phyloP scores from a whole-genome alignment of 2,888 invertebrate species.

The Nemotelus nigrinus region DNA sequence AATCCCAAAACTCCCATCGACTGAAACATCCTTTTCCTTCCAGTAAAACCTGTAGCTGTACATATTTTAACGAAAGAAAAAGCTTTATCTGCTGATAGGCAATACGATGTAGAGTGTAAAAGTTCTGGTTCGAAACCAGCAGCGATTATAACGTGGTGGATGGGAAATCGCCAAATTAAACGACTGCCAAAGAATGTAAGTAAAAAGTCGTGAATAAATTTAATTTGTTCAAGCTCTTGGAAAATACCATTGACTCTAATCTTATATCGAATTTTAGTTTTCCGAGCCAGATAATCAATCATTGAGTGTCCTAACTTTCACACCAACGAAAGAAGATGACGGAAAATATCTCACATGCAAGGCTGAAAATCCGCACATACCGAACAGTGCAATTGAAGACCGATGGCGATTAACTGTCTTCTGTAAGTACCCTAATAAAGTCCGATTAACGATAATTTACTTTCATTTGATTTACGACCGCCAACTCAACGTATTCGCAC shows the following conservation, averaged over 20 bases:
- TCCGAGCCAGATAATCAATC: constrained; percentile 84
- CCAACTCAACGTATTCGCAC: background rate
- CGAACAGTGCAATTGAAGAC: constrained; percentile 84
- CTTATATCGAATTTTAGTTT: constrained; percentile 69
- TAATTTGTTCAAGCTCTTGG: background rate
- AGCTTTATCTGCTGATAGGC: constrained; percentile 84
- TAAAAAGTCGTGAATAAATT: background rate
- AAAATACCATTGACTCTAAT: background rate
- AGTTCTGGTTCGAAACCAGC: constrained; percentile 87
- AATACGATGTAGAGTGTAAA: constrained; percentile 87
- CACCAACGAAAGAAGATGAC: constrained; percentile 86
- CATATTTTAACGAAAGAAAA: constrained; percentile 85
- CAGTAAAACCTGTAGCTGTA: constrained; percentile 88
- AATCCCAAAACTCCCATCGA: background rate
- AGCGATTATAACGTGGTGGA: constrained; percentile 91
- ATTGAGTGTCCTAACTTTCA: constrained; percentile 83
- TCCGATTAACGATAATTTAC: background rate
- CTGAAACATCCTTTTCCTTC: constrained; percentile 53
- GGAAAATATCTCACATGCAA: constrained; percentile 89
- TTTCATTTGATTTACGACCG: background rate
- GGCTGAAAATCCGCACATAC: constrained; percentile 86
- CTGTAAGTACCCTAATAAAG: constrained; percentile 73
- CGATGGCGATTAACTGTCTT: constrained; percentile 88
- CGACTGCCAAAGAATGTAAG: constrained; percentile 82
- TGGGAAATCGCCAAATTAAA: constrained; percentile 82